phyloP scores from a whole-genome alignment of 2,888 invertebrate species.

The Aleiodes testaceus region DNA sequence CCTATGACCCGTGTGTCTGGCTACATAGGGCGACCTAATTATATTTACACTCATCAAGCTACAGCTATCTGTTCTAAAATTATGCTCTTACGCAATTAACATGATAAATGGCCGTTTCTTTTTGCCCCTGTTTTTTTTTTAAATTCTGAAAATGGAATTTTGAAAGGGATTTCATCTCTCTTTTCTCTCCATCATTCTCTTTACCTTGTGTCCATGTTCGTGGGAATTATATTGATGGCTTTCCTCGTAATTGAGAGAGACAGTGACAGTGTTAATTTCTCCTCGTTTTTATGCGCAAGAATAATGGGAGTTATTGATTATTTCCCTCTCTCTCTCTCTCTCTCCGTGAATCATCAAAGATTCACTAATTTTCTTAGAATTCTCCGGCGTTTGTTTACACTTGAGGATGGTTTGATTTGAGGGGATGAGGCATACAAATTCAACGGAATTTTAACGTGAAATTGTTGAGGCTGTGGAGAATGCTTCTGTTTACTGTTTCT shows the following conservation, averaged over 20 bases:
- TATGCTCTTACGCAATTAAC: slow-evolving; percentile 31
- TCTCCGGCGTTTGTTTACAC: slow-evolving; percentile 5
- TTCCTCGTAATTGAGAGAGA: too few relatives aligned
- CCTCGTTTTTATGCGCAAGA: background rate
- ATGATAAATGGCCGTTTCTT: background rate
- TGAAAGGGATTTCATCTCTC: too few relatives aligned
- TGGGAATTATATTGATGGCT: too few relatives aligned
- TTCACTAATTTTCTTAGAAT: background rate
- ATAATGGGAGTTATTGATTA: slow-evolving; percentile 6
- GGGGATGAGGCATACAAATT: background rate
- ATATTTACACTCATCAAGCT: slow-evolving; percentile 25
- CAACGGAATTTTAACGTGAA: too few relatives aligned
- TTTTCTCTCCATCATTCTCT: too few relatives aligned
- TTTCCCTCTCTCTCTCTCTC: too few relatives aligned
- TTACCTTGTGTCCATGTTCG: too few relatives aligned
- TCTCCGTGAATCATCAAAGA: background rate
- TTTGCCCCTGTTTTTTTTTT: background rate
- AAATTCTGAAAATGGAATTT: background rate
- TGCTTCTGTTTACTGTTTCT: too few relatives aligned
- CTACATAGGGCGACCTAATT: slow-evolving; percentile 33
- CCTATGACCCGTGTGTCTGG: slow-evolving; percentile 59
- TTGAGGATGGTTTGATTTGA: slow-evolving; percentile 3
- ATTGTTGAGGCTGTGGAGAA: too few relatives aligned
- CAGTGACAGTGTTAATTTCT: too few relatives aligned
- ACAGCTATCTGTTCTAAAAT: slow-evolving; percentile 20